Base-by-base conservation (phyloP, 2,888 invertebrate species). In the Cosmia trapezina region DNA sequence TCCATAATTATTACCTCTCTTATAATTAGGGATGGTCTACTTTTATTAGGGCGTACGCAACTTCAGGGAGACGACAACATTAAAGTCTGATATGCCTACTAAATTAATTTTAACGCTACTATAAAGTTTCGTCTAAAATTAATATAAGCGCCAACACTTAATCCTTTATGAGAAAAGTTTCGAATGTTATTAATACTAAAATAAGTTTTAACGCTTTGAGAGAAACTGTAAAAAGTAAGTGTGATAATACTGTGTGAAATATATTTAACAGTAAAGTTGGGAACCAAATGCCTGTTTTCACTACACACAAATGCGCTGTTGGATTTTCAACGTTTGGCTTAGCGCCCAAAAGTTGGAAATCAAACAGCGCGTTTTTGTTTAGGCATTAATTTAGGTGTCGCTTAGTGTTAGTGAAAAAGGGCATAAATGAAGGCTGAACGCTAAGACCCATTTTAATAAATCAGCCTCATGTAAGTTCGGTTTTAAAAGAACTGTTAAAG, bases 121-220 rank as follows among this genome's bases (percentile, higher is more conserved):
- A 70, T 81, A 81, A 81, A 81, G 70, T 83, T 61, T 22, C 64
- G 17, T 33, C 70, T 80, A 66, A 80, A 80, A n/a, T n/a, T n/a
- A n/a, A 75, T 83, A 83, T 80, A 80, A 80, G 63, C 37, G 61
- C 51, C n/a, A 70, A 75, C 80, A 68, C 70, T 81, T 83, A 83
- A 80, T 73, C 75, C 80, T 81, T 83, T 81, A 81, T 71, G 83
- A 62, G 70, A 17, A 83, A 81, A 81, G 65, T 81, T 81, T 70
- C 37, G 11, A 71, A 70, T 83, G 80, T 81, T 81, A 83, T 81
- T 83, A 81, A 80, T 80, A 81, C 80, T 81, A 75, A 81, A 81
- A 80, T 80, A 70, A 81, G 81, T 81, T 83, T 74, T 53, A 81
- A 75, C 70, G 60, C 37, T 83, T 57, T 37, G 5, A 33, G 70